These are phyloP conservation scores for Ips nitidus DNA, from an alignment of 1,140 invertebrate genomes.

Conservation along the genomic window DNA sequence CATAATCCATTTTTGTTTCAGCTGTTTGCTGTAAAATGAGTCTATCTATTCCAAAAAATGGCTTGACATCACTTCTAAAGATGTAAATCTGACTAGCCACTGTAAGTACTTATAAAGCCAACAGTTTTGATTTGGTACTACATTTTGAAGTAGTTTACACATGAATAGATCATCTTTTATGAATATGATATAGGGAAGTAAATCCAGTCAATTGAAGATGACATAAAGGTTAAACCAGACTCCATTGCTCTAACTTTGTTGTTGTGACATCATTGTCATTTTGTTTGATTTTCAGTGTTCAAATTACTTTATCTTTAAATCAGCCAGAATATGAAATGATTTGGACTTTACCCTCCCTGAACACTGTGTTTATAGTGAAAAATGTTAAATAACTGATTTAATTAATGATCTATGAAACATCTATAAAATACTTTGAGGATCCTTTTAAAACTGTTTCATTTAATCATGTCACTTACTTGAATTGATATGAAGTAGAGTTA, in stretches of 20 bases:
- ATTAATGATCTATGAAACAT: neutral
- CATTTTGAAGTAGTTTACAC: too few species aligned
- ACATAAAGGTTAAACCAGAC: too few species aligned
- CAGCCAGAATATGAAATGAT: neutral
- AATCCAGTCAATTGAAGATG: too few species aligned
- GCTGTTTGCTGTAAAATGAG: neutral
- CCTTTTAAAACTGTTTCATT: neutral
- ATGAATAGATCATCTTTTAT: too few species aligned
- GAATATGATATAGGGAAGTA: too few species aligned
- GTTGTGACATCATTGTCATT: neutral
- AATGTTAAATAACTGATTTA: neutral
- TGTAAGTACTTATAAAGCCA: too few species aligned
- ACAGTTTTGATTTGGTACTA: too few species aligned
- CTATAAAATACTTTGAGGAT: neutral
- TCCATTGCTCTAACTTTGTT: too few species aligned
- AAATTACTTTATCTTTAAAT: neutral
- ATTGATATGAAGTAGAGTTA: neutral
- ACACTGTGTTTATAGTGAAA: too few species aligned
- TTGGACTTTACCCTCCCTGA: too few species aligned
- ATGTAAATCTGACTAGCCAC: too few species aligned
- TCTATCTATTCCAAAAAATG: neutral
- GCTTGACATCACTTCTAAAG: too few species aligned
- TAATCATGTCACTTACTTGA: slow-evolving; percentile 1
- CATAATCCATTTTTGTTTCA: neutral
- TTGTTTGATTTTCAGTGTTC: neutral